Evolutionary conservation across 2,797 vertebrate species (phyloP).

Genomic region (Gallinago solitaria): DNA sequence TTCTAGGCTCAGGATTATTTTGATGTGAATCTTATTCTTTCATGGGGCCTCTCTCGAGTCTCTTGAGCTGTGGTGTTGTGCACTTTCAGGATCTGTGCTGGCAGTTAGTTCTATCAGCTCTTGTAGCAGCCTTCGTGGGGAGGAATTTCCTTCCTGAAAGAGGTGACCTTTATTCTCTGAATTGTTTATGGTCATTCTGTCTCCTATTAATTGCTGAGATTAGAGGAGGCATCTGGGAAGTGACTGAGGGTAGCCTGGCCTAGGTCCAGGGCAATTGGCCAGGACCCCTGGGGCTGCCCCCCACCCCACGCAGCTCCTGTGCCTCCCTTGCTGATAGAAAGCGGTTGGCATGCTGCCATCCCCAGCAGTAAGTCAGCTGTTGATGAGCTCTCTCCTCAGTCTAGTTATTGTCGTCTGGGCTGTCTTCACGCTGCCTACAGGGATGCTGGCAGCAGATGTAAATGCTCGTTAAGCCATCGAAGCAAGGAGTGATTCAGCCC

Average conservation of each 20-base stretch:
- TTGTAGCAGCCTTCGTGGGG: background rate
- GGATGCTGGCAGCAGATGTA: slow-evolving; percentile 2
- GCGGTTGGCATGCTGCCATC: background rate
- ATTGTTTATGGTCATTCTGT: rapidly evolving
- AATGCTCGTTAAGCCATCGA: background rate
- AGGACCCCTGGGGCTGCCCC: background rate
- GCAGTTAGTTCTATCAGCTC: background rate
- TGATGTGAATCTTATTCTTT: background rate
- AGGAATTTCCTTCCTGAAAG: background rate
- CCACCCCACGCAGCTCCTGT: background rate
- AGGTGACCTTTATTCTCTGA: background rate
- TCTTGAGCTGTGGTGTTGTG: background rate
- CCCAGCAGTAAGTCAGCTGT: background rate
- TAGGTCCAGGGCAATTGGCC: background rate
- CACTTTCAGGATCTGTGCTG: background rate
- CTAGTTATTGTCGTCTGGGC: background rate
- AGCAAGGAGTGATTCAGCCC: background rate
- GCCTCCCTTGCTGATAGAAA: background rate
- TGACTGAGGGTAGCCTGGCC: background rate
- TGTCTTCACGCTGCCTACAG: background rate
- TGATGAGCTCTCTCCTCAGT: background rate
- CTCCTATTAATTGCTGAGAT: background rate
- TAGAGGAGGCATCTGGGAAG: background rate
- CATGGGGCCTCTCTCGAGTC: rapidly evolving
- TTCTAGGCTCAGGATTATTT: background rate